phyloP scores from a whole-genome alignment of 2,888 invertebrate species.

The Campopleginae sp. region DNA sequence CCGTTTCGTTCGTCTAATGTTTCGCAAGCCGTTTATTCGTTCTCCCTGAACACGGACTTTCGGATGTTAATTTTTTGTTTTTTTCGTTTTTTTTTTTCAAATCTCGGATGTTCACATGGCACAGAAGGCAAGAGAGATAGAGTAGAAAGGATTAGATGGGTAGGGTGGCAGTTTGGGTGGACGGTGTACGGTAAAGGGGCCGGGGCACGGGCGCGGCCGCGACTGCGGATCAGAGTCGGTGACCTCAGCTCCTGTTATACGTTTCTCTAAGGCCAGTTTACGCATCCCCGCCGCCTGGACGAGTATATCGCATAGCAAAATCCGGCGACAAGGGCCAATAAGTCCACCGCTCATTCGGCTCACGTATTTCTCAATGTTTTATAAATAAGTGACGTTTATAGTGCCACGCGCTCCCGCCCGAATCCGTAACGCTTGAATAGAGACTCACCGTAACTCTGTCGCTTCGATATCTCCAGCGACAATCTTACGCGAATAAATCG shows the following conservation, averaged over 20 bases:
- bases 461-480: neutral
- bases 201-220: slow-evolving; percentile 62
- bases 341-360: slow-evolving; percentile 8
- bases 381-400: slow-evolving; percentile 45
- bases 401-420: slow-evolving; percentile 1
- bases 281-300: slow-evolving; percentile 41
- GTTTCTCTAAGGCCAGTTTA: slow-evolving; percentile 34
- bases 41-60: neutral
- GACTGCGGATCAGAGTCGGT: slow-evolving; percentile 67
- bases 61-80: neutral
- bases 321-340: slow-evolving; percentile 29
- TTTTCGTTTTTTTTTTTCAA: neutral
- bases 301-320: slow-evolving; percentile 33
- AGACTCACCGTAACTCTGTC: neutral
- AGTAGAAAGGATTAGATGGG: slow-evolving; percentile 25
- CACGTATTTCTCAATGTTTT: slow-evolving; percentile 21
- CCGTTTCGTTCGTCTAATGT: neutral
- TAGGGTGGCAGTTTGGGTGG: slow-evolving; percentile 35
- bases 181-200: slow-evolving; percentile 29
- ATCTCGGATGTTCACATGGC: neutral
- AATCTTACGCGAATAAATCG: neutral
- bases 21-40: neutral
- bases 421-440: slow-evolving; percentile 18
- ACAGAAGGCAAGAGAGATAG: neutral
- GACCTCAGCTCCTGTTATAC: slow-evolving; percentile 64